Base-by-base conservation (phyloP, 2,888 invertebrate genomes). In the Nomada ferruginata region DNA sequence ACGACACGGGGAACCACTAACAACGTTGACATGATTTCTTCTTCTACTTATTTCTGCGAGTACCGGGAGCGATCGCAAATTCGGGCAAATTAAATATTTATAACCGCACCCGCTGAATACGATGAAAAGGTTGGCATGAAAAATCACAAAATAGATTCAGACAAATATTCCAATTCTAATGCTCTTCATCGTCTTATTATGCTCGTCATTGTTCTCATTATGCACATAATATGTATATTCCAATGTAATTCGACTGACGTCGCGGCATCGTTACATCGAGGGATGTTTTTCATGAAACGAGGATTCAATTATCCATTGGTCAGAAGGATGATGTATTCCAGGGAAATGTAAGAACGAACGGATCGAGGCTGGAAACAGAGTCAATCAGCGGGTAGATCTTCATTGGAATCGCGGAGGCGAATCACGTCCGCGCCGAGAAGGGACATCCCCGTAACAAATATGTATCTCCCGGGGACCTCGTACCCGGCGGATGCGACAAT, bases 391-490 rank as follows among this genome's bases (percentile, higher is more conserved):
- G 86, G 77, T 88, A 93, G 91, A 91, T 93, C 93, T 93, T 91
- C 92, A 92, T 93, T 90, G 90, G 89, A 87, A 91, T 93, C 90
- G 90, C 89, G 90, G 84, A 93, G 89, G 92, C 92, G 92, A 92
- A 92, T 93, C 93, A 93, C 93, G 92, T 93, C 86, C 91, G 87
- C 91, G 90, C 88, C 91, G 90, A 90, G 90, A 89, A 91, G 89
- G 90, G 91, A 92, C 92, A 91, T 89, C 90, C 90, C 90, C 91
- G 89, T 92, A 92, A 93, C 92, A 92, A 93, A 93, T 93, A 93
- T 91, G 91, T 92, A 91, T 92, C 88, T 90, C 89, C 87, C 83
- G 83, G 81, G 79, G 55, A 60, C 80, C 73, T 79, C 79, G 52
- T 84, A 66, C 61, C 69, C 50, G 42, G 68, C 50, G 55, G 52